A percentile compares a stretch with the other conserved stretches of the same genome.
Evolutionary conservation across 1,140 invertebrate species (phyloP).

Genomic region (Agrypnia vestita): DNA sequence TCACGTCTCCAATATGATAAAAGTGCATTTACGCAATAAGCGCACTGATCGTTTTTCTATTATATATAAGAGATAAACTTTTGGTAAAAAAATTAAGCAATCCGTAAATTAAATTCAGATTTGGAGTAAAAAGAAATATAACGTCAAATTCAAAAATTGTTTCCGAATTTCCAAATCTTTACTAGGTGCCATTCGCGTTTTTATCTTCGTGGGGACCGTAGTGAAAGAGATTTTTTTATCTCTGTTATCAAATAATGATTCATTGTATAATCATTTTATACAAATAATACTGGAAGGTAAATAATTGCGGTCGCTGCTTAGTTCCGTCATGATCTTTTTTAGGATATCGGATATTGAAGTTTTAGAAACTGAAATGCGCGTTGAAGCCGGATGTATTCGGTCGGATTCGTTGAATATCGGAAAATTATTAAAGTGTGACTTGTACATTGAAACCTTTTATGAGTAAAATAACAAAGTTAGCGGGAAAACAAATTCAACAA

Average conservation of each 20-base stretch:
- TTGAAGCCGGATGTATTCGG: constrained; percentile 2
- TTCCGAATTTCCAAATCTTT: too few species aligned
- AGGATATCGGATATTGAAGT: not conserved
- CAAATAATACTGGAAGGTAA: not conserved
- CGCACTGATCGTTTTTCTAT: constrained; percentile 14
- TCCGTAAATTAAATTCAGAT: not conserved
- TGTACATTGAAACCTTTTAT: too few species aligned
- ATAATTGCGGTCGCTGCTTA: not conserved
- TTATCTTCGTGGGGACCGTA: not conserved
- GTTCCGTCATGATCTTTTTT: constrained; percentile 4
- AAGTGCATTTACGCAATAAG: constrained; percentile 56
- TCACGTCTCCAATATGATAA: constrained; percentile 51
- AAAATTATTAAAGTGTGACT: too few species aligned
- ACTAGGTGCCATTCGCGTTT: not conserved
- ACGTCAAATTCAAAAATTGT: too few species aligned
- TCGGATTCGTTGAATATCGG: not conserved
- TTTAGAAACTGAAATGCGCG: not conserved
- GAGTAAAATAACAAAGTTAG: too few species aligned
- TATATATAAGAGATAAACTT: constrained; percentile 9
- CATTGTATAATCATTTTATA: constrained; percentile 48
- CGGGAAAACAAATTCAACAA: too few species aligned
- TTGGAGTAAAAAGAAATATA: not conserved
- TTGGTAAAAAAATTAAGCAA: not conserved
- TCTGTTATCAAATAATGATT: constrained; percentile 40
- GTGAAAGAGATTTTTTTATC: constrained; percentile 37